Base-by-base conservation (phyloP, 2,797 vertebrate genomes). In the Hemitrygon akajei region DNA sequence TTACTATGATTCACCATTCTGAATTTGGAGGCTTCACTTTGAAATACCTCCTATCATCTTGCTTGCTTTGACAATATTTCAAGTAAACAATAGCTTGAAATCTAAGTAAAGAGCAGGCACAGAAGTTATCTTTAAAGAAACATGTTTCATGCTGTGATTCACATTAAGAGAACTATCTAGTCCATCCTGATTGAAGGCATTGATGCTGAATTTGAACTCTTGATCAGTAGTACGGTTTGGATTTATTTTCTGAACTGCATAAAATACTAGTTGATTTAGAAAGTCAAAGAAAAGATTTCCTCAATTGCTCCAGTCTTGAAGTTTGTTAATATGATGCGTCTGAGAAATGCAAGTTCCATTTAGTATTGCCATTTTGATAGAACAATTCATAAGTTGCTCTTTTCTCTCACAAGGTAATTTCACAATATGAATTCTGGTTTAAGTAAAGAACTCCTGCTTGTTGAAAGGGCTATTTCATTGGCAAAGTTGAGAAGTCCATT, bases 131-230 rank as follows among this genome's bases (percentile, higher is more conserved):
- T 27, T 27, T 7, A 47, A 71, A 66, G 66, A 1, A 87, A 30
- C 3, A 66, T 10, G 63, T 37, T 69, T 22, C n/a, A 69, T 66
- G n/a, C 20, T 22, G 18, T 11, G 60, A 89, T 89, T 5, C 40
- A 27, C 2, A 10, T 47, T 3, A 11, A 56, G 27, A 30, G 25
- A 47, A 2, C 1, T 14, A 58, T 27, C 40, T 22, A 30, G 60
- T 25, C 2, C 18, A n/a, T 86, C 58, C 4, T 25, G 56, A 86
- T 25, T n/a, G 1, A 34, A 69, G n/a, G 7, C 22, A 34, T 69
- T 89, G 30, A 76, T 40, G 47, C 56, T 40, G 58, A 93, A 76
- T 93, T n/a, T 93, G 69, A 93, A 75, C 27, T 47, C 58, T 86
- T 84, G 81, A 37, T 22, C 63, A 69, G 63, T 2, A 30, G 37